Base-by-base conservation (phyloP, 37 sponge, comb jelly and placozoan genomes). In the Tethya wilhelma region DNA sequence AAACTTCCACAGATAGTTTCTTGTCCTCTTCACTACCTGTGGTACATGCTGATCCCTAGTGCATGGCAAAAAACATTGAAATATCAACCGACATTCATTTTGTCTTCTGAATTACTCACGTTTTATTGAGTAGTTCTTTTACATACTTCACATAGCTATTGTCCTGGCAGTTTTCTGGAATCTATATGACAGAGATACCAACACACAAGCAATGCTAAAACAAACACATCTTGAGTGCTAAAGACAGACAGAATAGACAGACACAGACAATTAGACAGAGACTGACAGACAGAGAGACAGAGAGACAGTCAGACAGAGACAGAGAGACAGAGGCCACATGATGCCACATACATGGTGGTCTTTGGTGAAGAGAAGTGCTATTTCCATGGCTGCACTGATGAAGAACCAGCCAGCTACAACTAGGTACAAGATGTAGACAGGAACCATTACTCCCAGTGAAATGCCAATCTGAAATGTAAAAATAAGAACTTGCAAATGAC, bases 301-400 rank as follows among this genome's bases (percentile, higher is more conserved):
- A 45, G 49, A 29, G 73, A 72, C 32, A 20, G 69, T 38, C 37
- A 20, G 69, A 68, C 25, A 29, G 39, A 38, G 71, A 40, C n/a
- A n/a, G 26, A 29, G 71, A 40, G 71, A 29, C 29, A 70, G 71
- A 9, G 43, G 38, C 17, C 67, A 37, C 64, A 62, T 11, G n/a
- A 14, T 23, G 19, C 7, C 64, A 62, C 30, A 19, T 62, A 62
- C n/a, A 62, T 62, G 20, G 64, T 49, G 5, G 29, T 49, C 20
- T 55, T 33, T 31, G 0, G 82, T 68, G 84, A 90, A 93, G 20
- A 93, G 80, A 37, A 94, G 84, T 20, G 84, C 83, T 1, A 84
- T 69, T 56, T 97, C 95, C 56, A 76, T 38, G 49, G 30, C 28
- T 42, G 59, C 57, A 29, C 77, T 67, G 57, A 38, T 42, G 79